Base-by-base conservation (phyloP, 2,888 invertebrate species). In the Apamea crenata region DNA sequence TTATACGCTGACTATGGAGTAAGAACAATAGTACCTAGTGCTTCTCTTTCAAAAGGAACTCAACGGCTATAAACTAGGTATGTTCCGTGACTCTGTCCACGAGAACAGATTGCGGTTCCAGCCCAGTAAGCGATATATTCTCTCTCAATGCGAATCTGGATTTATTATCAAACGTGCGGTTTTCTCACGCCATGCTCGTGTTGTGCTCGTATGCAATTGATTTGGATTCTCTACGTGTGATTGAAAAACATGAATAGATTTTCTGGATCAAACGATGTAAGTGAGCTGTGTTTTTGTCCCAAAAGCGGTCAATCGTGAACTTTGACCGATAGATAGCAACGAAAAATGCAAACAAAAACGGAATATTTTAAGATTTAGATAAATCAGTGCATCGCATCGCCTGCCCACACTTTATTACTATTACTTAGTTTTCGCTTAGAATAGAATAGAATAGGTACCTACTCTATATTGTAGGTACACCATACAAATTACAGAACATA, bases 91-190 rank as follows among this genome's bases (percentile, higher is more conserved):
- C 65, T 77, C 74, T 63, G 83, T 76, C 65, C 63, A 32, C 67
- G 67, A 63, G 71, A 83, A 75, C 83, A 40, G 72, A 85, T 85
- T 78, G 85, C 80, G 29, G 74, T 69, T 77, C 50, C 74, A 75
- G 66, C 75, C 77, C 85, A 85, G 80, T 83, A 76, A 77, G 83
- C 85, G 32, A 85, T 85, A 83, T 85, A 85, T 85, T 80, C 80
- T 61, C 73, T 83, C 67, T 80, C 83, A 80, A 85, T 85, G 74
- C 77, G 77, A 85, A 80, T 75, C 75, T 80, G 75, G 75, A 85
- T 85, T 85, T 85, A 85, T 85, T 85, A 83, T 85, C 80, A 78
- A 80, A 83, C 83, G 85, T 80, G 77, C 67, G 69, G 80, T 75
- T 83, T 83, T 85, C 85, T 83, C 85, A 85, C 77, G 85, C 80